Evolutionary conservation across 2,888 invertebrate genomes (phyloP).

Genomic region (Leuctra nigra): DNA sequence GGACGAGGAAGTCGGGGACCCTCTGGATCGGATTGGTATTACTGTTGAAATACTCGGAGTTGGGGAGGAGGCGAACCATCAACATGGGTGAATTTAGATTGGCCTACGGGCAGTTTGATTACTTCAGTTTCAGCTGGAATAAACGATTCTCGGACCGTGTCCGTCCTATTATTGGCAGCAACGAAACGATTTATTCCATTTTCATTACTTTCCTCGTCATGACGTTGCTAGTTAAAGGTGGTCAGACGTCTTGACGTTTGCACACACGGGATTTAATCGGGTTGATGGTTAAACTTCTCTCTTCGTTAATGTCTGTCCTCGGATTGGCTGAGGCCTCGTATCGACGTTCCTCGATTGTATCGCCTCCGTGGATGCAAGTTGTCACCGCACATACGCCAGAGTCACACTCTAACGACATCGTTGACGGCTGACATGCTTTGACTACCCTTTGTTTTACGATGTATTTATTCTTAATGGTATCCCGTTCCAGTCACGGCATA

Average conservation of each 20-base stretch:
- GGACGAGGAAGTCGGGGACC: background rate
- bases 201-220: background rate
- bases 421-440: background rate
- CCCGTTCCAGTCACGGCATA: background rate
- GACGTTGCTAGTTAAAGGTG: background rate
- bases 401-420: background rate
- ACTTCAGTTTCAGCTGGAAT: background rate
- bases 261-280: background rate
- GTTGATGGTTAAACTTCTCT: background rate
- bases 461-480: background rate
- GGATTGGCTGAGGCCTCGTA: background rate
- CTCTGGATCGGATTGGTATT: background rate
- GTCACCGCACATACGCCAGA: background rate
- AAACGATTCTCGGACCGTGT: slow-evolving; percentile 1
- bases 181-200: slow-evolving; percentile 6
- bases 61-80: too few species aligned
- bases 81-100: slow-evolving; percentile 14
- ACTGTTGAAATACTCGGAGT: background rate
- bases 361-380: background rate
- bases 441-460: background rate
- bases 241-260: background rate
- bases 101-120: background rate
- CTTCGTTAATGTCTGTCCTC: slow-evolving; percentile 6
- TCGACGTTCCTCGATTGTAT: background rate
- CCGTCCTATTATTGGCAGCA: background rate